These are phyloP conservation scores for Heterodera filipjevi DNA, from an alignment of 2,888 invertebrate species.

Conservation along the genomic window DNA sequence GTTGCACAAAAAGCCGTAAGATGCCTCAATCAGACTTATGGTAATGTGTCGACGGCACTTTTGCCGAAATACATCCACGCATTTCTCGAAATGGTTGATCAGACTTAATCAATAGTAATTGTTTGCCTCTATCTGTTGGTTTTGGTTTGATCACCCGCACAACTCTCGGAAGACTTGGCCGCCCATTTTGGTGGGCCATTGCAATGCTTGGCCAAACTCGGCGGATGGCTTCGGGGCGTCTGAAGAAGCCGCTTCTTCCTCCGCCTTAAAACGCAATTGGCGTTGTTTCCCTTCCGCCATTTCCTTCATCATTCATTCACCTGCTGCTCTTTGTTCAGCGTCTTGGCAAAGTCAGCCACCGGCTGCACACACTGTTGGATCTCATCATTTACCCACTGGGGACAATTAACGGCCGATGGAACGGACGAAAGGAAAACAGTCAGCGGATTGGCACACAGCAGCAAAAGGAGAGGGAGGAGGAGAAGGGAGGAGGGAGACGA, in stretches of 20 bases:
- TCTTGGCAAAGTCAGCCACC: slow-evolving; percentile 65
- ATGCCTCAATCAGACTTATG: slow-evolving; percentile 62
- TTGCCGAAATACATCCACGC: slow-evolving; percentile 53
- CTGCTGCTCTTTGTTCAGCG: slow-evolving; percentile 52
- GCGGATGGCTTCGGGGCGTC: neutral
- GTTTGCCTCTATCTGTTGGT: neutral
- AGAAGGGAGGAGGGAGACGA: neutral
- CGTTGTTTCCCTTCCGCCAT: neutral
- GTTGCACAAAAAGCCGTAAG: slow-evolving; percentile 64
- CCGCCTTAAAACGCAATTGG: slow-evolving; percentile 18
- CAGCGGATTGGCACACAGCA: neutral
- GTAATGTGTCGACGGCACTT: slow-evolving; percentile 62
- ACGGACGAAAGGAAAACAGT: neutral
- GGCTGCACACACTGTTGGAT: slow-evolving; percentile 64
- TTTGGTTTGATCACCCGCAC: slow-evolving; percentile 51
- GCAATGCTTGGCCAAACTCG: slow-evolving; percentile 54
- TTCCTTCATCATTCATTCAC: neutral
- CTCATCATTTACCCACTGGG: slow-evolving; percentile 48
- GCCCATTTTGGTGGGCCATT: slow-evolving; percentile 60
- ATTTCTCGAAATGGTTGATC: slow-evolving; percentile 61
- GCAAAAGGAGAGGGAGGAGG: neutral
- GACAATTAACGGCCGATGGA: slow-evolving; percentile 43
- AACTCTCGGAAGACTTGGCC: slow-evolving; percentile 62
- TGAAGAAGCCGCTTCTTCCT: slow-evolving; percentile 7
- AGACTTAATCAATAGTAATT: slow-evolving; percentile 45